phyloP scores from a whole-genome alignment of 2,888 invertebrate genomes.

The Seladonia tumulorum region DNA sequence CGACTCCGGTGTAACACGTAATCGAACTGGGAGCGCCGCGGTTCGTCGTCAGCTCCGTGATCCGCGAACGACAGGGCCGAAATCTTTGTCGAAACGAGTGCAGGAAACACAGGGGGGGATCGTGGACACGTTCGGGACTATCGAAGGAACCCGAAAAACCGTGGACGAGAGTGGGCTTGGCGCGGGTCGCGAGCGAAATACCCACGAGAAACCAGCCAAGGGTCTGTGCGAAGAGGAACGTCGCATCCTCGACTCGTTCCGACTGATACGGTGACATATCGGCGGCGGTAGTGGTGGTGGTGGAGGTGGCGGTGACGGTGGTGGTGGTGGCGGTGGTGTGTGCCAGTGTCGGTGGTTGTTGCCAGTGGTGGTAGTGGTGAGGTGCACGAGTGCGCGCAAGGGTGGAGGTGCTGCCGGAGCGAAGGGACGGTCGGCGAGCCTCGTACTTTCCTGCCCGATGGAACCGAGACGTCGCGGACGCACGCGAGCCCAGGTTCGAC shows the following conservation, averaged over 20 bases:
- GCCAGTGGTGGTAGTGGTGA: conserved; percentile 53
- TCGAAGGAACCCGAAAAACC: background rate
- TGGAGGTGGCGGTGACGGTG: background rate
- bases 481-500: background rate
- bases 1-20: conserved; percentile 76
- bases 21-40: conserved; percentile 84
- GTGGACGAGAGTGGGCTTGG: background rate
- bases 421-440: conserved; percentile 20
- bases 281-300: conserved; percentile 51
- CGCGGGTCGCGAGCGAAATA: background rate
- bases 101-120: conserved; percentile 24
- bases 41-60: conserved; percentile 79
- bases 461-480: background rate
- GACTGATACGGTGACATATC: conserved; percentile 45
- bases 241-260: background rate
- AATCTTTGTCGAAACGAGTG: conserved; percentile 51
- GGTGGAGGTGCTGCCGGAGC: conserved; percentile 51
- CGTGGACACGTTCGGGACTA: background rate
- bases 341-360: conserved; percentile 47
- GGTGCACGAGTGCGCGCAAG: conserved; percentile 56
- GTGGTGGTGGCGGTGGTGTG: background rate
- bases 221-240: conserved; percentile 2
- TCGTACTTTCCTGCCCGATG: background rate
- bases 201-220: background rate
- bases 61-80: conserved; percentile 69